Conservation (phyloP, 2,888 invertebrate genomes). For the Stenolophus ochropezus region DNA sequence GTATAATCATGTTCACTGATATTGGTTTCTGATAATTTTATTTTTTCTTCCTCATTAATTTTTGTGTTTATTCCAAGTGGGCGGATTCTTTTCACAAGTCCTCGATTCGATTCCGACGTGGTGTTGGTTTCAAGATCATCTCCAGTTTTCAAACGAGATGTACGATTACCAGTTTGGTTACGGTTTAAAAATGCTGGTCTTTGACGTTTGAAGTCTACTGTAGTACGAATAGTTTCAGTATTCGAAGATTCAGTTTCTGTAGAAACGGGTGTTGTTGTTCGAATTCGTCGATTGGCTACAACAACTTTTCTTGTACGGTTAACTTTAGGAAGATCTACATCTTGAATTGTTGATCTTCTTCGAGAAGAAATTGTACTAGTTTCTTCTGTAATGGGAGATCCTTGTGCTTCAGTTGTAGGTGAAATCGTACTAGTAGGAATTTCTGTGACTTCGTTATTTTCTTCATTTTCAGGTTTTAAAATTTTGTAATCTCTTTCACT, state of each 20-base stretch:
- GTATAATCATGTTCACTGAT: constrained; percentile 71
- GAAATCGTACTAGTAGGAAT: not conserved
- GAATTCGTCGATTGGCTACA: constrained; percentile 7
- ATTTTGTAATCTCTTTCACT: constrained; percentile 47
- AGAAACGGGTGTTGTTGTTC: constrained; percentile 28
- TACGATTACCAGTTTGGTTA: constrained; percentile 21
- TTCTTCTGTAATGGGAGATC: not conserved
- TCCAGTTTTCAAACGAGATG: constrained; percentile 56
- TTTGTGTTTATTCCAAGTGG: constrained; percentile 28
- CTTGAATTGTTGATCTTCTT: constrained; percentile 14
- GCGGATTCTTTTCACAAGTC: constrained; percentile 46
- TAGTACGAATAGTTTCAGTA: constrained; percentile 5
- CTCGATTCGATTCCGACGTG: constrained; percentile 41
- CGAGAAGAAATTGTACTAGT: not conserved
- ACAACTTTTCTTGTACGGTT: constrained; percentile 61
- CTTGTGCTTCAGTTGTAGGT: not conserved
- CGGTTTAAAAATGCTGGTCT: constrained; percentile 45
- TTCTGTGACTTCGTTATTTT: not conserved
- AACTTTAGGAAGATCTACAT: not conserved
- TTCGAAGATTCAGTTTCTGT: constrained; percentile 24
- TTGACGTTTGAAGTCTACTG: constrained; percentile 38
- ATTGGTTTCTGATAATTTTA: constrained; percentile 72
- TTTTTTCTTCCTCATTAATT: constrained; percentile 70
- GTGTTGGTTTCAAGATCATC: constrained; percentile 61
- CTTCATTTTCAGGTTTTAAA: constrained; percentile 11